phyloP scores from a whole-genome alignment of 2,113 vertebrate genomes.

The Dasypus novemcinctus region DNA sequence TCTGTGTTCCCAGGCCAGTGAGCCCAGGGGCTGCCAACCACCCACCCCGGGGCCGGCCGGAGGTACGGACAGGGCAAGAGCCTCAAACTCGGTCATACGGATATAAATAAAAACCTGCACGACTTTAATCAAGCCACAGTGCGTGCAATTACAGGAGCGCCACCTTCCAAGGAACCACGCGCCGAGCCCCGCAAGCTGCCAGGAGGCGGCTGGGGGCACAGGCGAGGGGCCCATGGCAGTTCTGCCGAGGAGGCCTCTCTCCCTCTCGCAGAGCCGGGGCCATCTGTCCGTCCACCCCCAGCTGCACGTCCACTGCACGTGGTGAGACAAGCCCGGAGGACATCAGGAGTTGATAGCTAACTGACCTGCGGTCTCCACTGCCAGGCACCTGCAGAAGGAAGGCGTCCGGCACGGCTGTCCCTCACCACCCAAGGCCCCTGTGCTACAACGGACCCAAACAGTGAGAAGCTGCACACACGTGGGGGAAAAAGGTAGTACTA shows the following conservation, averaged over 20 bases:
- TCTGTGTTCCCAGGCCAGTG: not conserved
- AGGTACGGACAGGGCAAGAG: not conserved
- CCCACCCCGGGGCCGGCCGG: not conserved
- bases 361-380: too few species aligned
- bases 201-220: too few species aligned
- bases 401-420: too few species aligned
- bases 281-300: too few species aligned
- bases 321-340: too few species aligned
- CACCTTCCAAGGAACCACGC: slow-evolving; percentile 30
- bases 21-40: not conserved
- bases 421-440: not conserved
- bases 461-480: slow-evolving; percentile 33
- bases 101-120: not conserved
- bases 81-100: not conserved
- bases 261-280: too few species aligned
- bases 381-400: too few species aligned
- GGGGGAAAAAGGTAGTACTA: rapidly evolving
- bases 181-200: not conserved
- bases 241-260: too few species aligned
- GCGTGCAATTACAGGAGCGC: not conserved
- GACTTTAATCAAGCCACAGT: rapidly evolving
- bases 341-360: too few species aligned
- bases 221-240: too few species aligned
- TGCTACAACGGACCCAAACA: slow-evolving; percentile 30
- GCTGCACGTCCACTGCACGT: too few species aligned